These are phyloP conservation scores for Melopsittacus undulatus DNA, from an alignment of 2,797 vertebrate species.

Conservation along the genomic window DNA sequence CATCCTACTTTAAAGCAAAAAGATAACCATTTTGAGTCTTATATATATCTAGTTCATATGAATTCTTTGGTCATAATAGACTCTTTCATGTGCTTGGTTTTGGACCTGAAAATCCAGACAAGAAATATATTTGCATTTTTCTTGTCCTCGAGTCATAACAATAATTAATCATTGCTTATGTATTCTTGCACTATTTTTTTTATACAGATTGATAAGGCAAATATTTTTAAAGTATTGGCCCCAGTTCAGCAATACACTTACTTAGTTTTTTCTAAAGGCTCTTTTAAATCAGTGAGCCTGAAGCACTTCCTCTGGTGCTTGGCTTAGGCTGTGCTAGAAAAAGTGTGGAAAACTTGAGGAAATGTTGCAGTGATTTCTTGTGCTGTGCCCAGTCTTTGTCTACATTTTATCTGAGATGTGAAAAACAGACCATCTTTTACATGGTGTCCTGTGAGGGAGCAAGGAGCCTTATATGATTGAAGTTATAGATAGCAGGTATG, in stretches of 20 bases:
- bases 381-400: neutral
- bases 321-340: neutral
- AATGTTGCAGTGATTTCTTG: neutral
- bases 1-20: neutral
- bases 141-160: neutral
- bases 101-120: neutral
- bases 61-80: neutral
- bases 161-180: neutral
- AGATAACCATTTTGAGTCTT: neutral
- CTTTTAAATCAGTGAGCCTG: neutral
- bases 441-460: neutral
- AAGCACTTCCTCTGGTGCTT: neutral
- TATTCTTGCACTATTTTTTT: neutral
- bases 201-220: conserved; percentile 1
- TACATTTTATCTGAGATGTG: neutral
- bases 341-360: neutral
- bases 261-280: neutral
- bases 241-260: conserved; percentile 8
- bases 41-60: neutral
- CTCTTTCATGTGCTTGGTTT: neutral
- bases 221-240: conserved; percentile 1
- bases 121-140: neutral
- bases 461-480: neutral
- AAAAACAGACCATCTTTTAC: neutral
- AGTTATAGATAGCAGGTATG: neutral